phyloP scores from a whole-genome alignment of 2,888 invertebrate species.

The Philhelius pedissequus region DNA sequence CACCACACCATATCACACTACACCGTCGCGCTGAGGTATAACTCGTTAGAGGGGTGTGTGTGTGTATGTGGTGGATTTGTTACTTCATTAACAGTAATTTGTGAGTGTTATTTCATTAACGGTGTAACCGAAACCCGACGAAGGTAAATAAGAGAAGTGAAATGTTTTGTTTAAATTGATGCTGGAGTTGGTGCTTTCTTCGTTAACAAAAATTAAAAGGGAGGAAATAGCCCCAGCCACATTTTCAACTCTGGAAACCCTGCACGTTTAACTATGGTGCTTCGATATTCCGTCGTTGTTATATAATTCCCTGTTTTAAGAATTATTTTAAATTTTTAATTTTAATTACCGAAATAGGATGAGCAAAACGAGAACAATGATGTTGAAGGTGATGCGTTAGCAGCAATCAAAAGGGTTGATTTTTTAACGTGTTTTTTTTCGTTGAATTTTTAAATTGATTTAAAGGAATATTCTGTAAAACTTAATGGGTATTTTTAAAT shows the following conservation, averaged over 20 bases:
- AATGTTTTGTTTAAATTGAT: constrained; percentile 29
- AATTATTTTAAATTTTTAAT: constrained; percentile 68
- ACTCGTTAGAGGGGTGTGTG: constrained; percentile 19
- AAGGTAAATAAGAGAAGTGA: constrained; percentile 7
- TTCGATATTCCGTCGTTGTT: constrained; percentile 43
- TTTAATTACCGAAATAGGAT: constrained; percentile 58
- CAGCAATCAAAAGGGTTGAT: background rate
- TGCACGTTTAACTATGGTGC: background rate
- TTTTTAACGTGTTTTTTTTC: no score
- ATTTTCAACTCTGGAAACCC: background rate
- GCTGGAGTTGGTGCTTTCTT: constrained; percentile 17
- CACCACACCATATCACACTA: background rate
- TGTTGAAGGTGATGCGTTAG: background rate
- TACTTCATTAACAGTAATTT: constrained; percentile 69
- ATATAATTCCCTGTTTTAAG: constrained; percentile 45
- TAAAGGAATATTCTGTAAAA: no score
- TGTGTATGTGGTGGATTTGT: constrained; percentile 50
- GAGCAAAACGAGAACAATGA: background rate
- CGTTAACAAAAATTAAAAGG: background rate
- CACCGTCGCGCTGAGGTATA: constrained; percentile 31
- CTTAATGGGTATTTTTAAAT: no score
- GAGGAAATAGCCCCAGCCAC: background rate
- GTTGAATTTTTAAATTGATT: constrained; percentile 20
- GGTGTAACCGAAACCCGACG: constrained; percentile 1
- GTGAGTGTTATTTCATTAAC: constrained; percentile 66